Conservation (phyloP, 2,888 invertebrate species). For the Ditylenchus weischeri region DNA sequence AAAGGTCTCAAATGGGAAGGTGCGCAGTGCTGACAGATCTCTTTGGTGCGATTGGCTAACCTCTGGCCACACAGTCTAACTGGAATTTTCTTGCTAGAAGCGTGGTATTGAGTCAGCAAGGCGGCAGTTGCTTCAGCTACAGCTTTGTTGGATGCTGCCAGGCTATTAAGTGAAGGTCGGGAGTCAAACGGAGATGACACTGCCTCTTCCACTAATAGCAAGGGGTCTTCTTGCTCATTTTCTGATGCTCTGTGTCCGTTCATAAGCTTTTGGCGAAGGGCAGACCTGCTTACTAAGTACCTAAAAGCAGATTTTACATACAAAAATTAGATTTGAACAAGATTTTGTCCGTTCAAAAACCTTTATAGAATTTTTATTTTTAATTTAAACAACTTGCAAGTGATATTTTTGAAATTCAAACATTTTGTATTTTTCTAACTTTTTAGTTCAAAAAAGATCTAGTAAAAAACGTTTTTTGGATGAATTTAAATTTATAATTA, state of each 20-base stretch:
- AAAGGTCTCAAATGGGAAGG: constrained; percentile 5
- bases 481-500: too few relatives aligned
- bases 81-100: background rate
- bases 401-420: too few relatives aligned
- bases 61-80: background rate
- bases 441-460: too few relatives aligned
- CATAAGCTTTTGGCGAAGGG: constrained; percentile 5
- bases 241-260: background rate
- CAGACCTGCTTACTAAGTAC: background rate
- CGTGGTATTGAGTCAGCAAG: background rate
- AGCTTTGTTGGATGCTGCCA: background rate
- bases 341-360: too few relatives aligned
- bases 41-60: background rate
- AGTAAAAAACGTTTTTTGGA: too few relatives aligned
- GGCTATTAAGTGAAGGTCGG: background rate
- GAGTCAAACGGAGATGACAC: constrained; percentile 2
- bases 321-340: too few relatives aligned
- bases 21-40: constrained; percentile 3
- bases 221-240: constrained; percentile 3
- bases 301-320: background rate
- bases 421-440: too few relatives aligned
- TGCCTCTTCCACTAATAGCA: background rate
- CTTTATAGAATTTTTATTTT: too few relatives aligned
- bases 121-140: background rate
- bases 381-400: too few relatives aligned